Evolutionary conservation across 2,888 invertebrate species (phyloP), one percentile per base, ranked within the genome.

Genomic region (Euproctis similis): DNA sequence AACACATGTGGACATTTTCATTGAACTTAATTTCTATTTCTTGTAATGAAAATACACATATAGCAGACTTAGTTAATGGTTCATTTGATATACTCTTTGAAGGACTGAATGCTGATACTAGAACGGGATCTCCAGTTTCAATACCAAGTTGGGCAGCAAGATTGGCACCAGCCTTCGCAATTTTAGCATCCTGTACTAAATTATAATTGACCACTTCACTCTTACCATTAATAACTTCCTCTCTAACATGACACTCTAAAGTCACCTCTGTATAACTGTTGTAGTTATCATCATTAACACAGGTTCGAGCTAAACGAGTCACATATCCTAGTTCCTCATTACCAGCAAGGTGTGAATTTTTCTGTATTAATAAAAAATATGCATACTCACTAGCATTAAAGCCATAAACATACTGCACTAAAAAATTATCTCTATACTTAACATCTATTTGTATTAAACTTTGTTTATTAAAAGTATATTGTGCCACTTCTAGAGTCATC

Each of bases 231-330:
- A 78, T 62, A 55, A 85, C 85, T 42, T 87, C 88, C 54, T 89
- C 87, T 36, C 86, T 86, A 26, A 90, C 90, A 48, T 87, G 81
- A 71, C 98, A 98, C 70, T 95, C 92, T 34, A 98, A 86, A 8
- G 97, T 97, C 28, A 98, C 93, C 82, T 98, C 98, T 0, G 97
- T 96, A 70, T 98, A 98, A 62, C 97, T 97, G 68, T 97, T 95
- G 72, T 97, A 98, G 67, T 95, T 94, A 11, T 93, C 90, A 82
- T 98, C 98, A 51, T 93, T 94, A 36, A 96, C 95, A 80, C 98
- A 98, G 33, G 96, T 94, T 20, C 98, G 89, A 1, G 96, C 94
- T 39, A 98, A 82, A 12, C 97, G 90, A 4, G 96, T 93, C 29
- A 95, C 92, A 78, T 94, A 97, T 2, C 96, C 96, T 34, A 90